Percentiles rank a stretch among this genome's conserved stretches.
phyloP scores from a whole-genome alignment of 1,140 invertebrate species.

The Probaryconus sp. region DNA sequence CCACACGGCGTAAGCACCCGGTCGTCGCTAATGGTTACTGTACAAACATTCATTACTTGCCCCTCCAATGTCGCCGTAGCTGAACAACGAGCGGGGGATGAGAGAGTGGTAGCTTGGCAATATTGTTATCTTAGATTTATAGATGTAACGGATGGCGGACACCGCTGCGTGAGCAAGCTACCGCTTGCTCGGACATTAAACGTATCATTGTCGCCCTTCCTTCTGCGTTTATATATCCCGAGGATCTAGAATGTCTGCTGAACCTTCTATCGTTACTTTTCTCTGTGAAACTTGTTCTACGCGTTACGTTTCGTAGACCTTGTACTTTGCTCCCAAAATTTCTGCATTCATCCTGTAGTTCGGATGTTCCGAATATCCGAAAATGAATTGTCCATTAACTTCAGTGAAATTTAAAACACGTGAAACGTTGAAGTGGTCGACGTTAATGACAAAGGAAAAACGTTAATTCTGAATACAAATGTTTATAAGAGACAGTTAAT shows the following conservation, averaged over 20 bases:
- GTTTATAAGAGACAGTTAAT: too few relatives aligned
- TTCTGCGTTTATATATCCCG: slow-evolving; percentile 53
- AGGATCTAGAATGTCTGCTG: slow-evolving; percentile 52
- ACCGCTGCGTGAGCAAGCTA: slow-evolving; percentile 71
- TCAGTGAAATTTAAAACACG: too few relatives aligned
- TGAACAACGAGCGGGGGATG: slow-evolving; percentile 36
- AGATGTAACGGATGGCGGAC: slow-evolving; percentile 78
- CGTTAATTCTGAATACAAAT: too few relatives aligned
- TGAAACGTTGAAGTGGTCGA: too few relatives aligned
- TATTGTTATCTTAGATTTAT: slow-evolving; percentile 79
- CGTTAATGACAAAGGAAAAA: too few relatives aligned
- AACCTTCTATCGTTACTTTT: slow-evolving; percentile 49
- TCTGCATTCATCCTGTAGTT: too few relatives aligned
- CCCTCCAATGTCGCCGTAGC: slow-evolving; percentile 38
- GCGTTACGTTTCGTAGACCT: slow-evolving; percentile 48
- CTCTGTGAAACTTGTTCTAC: slow-evolving; percentile 40
- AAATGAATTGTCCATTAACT: too few relatives aligned
- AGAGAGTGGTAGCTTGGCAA: slow-evolving; percentile 69
- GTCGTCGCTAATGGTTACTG: slow-evolving; percentile 75
- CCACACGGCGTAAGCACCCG: slow-evolving; percentile 53
- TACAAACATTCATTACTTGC: slow-evolving; percentile 77
- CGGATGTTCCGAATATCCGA: too few relatives aligned
- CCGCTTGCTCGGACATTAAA: slow-evolving; percentile 71
- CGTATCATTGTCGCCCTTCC: slow-evolving; percentile 68
- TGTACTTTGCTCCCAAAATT: slow-evolving; percentile 33